phyloP scores from a whole-genome alignment of 2,113 vertebrate species.

The Anhinga anhinga region DNA sequence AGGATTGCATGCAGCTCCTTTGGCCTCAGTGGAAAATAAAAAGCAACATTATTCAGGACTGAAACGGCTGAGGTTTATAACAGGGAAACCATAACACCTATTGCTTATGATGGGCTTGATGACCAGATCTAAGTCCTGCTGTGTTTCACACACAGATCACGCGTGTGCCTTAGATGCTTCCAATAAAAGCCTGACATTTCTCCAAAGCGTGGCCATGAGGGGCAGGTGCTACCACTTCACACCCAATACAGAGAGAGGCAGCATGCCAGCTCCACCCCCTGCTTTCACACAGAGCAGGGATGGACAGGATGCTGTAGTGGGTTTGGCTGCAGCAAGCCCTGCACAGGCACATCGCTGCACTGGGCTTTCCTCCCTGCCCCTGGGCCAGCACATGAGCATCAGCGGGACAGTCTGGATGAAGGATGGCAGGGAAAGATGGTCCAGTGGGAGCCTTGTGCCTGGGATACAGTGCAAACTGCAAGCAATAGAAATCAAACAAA shows the following conservation, averaged over 20 bases:
- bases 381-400: not conserved
- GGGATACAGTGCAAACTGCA: not conserved
- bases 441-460: not conserved
- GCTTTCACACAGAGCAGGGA: not conserved
- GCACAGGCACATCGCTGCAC: rapidly evolving
- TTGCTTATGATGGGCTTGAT: not conserved
- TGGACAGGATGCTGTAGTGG: rapidly evolving
- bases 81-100: rapidly evolving
- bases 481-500: not conserved
- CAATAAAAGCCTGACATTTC: not conserved
- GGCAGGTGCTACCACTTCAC: not conserved
- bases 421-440: not conserved
- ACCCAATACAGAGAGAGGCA: not conserved
- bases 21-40: not conserved
- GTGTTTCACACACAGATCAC: not conserved
- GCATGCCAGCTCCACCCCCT: not conserved
- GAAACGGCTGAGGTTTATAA: not conserved
- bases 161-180: not conserved
- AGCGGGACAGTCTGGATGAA: not conserved
- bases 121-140: not conserved
- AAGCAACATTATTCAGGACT: not conserved
- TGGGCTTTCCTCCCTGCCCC: not conserved
- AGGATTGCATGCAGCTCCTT: not conserved
- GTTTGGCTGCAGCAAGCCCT: not conserved
- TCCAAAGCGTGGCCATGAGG: not conserved